Evolutionary conservation across 2,888 invertebrate genomes (phyloP).

Genomic region (Epirrhoe tristata): DNA sequence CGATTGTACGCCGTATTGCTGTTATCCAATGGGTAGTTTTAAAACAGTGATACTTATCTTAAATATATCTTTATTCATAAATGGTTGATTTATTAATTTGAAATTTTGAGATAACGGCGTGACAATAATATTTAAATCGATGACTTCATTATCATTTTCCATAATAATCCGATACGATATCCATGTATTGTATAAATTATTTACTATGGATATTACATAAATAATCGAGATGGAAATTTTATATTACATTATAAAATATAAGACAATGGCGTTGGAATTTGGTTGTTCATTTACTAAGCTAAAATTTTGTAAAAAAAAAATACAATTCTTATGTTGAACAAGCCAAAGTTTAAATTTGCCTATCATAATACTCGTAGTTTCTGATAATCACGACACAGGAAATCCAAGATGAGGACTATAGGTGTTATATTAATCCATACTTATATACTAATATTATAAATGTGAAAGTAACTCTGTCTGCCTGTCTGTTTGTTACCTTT

Average conservation of each 20-base stretch:
- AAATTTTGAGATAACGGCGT: slow-evolving; percentile 4
- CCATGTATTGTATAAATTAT: slow-evolving; percentile 3
- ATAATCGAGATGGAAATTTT: not conserved
- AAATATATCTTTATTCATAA: not conserved
- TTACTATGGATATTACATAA: not conserved
- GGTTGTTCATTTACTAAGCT: no score
- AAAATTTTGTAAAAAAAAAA: no score
- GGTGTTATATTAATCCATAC: no score
- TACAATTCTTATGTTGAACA: no score
- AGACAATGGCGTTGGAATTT: not conserved
- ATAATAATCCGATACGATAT: slow-evolving; percentile 6
- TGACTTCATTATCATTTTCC: slow-evolving; percentile 10
- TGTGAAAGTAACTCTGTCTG: no score
- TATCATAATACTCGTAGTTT: no score
- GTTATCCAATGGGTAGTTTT: not conserved
- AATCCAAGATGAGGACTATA: no score
- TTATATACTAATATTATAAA: no score
- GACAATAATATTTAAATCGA: slow-evolving; percentile 1
- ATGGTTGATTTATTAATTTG: slow-evolving; percentile 1
- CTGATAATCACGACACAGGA: no score
- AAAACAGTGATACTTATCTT: not conserved
- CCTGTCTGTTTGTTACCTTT: no score
- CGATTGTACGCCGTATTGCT: not conserved
- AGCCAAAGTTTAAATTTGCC: no score
- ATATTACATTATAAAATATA: not conserved